These are phyloP conservation scores for Lypha dubia DNA, from an alignment of 2,888 invertebrate genomes.

Conservation along the genomic window DNA sequence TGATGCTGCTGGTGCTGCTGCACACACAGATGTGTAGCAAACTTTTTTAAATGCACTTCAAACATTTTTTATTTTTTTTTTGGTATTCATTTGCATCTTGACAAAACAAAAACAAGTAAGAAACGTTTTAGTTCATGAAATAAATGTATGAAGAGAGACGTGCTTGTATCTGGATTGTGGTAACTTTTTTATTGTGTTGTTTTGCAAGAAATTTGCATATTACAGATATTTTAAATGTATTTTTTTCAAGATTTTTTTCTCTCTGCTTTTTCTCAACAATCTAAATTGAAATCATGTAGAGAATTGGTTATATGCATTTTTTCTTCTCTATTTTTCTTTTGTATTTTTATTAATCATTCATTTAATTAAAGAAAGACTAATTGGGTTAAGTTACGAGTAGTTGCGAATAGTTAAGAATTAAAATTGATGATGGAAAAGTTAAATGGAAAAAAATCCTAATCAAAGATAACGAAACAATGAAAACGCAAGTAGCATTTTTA, in stretches of 20 bases:
- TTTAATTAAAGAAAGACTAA: slow-evolving; percentile 55
- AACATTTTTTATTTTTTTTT: slow-evolving; percentile 18
- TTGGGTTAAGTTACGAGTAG: slow-evolving; percentile 40
- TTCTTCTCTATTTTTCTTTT: background rate
- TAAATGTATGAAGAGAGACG: slow-evolving; percentile 12
- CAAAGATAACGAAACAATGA: slow-evolving; percentile 18
- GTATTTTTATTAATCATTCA: slow-evolving; percentile 35
- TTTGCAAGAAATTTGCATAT: slow-evolving; percentile 57
- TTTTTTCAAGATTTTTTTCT: slow-evolving; percentile 12
- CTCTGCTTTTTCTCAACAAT: slow-evolving; percentile 29
- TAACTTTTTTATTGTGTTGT: slow-evolving; percentile 39
- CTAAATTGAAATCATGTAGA: slow-evolving; percentile 63
- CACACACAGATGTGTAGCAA: slow-evolving; percentile 28
- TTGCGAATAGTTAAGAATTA: slow-evolving; percentile 13
- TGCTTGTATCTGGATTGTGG: slow-evolving; percentile 45
- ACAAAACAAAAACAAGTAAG: too few species aligned
- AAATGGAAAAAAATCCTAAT: background rate
- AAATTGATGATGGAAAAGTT: background rate
- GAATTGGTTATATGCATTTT: slow-evolving; percentile 28
- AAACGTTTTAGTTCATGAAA: slow-evolving; percentile 53
- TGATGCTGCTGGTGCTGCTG: too few species aligned
- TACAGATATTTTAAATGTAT: slow-evolving; percentile 53
- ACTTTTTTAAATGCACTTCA: slow-evolving; percentile 25
- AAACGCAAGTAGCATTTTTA: background rate
- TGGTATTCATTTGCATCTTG: slow-evolving; percentile 24